Conservation (phyloP, 2,888 invertebrate species). For the Plebejus anna region DNA sequence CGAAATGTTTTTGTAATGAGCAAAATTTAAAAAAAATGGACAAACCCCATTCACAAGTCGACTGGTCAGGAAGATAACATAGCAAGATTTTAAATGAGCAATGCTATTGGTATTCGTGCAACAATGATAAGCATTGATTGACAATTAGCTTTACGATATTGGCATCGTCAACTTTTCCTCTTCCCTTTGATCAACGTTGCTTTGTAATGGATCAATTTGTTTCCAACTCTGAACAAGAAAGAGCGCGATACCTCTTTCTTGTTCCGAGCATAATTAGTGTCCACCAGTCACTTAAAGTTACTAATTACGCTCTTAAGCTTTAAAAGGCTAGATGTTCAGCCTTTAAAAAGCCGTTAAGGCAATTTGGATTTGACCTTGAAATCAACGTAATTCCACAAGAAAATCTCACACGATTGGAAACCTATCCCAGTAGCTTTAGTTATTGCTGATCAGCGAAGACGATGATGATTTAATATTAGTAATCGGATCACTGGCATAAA, state of each 20-base stretch:
- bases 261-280: no score
- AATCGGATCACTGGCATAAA: neutral
- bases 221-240: neutral
- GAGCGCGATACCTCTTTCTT: no score
- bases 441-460: neutral
- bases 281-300: no score
- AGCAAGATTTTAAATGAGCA: neutral
- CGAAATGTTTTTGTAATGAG: no score
- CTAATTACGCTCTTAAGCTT: no score
- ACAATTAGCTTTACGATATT: constrained; percentile 14
- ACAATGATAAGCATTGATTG: constrained; percentile 3
- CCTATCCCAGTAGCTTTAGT: neutral
- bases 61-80: neutral
- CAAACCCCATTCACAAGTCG: neutral
- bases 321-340: no score
- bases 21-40: no score
- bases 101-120: neutral
- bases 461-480: constrained; percentile 4
- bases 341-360: no score
- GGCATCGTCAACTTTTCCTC: neutral
- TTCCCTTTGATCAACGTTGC: constrained; percentile 4
- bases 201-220: neutral
- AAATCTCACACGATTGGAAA: no score
- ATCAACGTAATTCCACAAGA: neutral
- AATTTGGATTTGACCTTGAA: neutral